Base-by-base conservation (phyloP, 2,113 vertebrate genomes). In the Tachuris rubrigastra region DNA sequence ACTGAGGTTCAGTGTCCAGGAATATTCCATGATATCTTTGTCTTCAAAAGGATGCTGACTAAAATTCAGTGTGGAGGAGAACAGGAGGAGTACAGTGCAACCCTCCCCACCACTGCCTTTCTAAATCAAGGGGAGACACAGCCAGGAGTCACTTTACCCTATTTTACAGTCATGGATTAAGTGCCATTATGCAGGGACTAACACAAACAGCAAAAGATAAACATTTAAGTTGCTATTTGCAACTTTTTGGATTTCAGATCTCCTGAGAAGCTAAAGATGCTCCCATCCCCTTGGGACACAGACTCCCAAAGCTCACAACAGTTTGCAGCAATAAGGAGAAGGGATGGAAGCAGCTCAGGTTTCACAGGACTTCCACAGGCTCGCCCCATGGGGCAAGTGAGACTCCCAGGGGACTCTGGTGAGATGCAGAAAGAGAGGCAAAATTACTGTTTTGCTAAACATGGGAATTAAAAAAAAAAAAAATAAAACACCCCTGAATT, bases 401-500 rank as follows among this genome's bases (percentile, higher is more conserved):
- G 47, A 92, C 41, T 85, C 23, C 5, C 56, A 63, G 71, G 12
- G 65, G 87, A 63, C 89, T 81, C 72, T 73, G 76, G 68, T 79
- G 65, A 87, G 39, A 77, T 53, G 58, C 0, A 49, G 76, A 44
- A 41, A 78, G 60, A 65, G 69, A 77, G 35, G 44, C 53, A 94
- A 92, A 95, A 94, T 50, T 79, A 60, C 67, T 78, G 44, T 90
- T 96, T 86, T 93, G 79, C 68, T 96, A 89, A 92, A 71, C 66
- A 73, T 16, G 27, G 58, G 52, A 12, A 74, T 86, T 76, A 63
- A 82, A 42, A 25, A 20, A 85, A 93, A 92, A 50, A n/a, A n/a
- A n/a, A n/a, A n/a, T n/a, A n/a, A n/a, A n/a, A n/a, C n/a, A n/a
- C n/a, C n/a, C n/a, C 44, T 5, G n/a, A 85, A 67, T 83, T 89